Percentiles rank a stretch among this genome's conserved stretches.
These are phyloP conservation scores for Sturnira hondurensis DNA, from an alignment of 2,113 vertebrate genomes.

Conservation along the genomic window DNA sequence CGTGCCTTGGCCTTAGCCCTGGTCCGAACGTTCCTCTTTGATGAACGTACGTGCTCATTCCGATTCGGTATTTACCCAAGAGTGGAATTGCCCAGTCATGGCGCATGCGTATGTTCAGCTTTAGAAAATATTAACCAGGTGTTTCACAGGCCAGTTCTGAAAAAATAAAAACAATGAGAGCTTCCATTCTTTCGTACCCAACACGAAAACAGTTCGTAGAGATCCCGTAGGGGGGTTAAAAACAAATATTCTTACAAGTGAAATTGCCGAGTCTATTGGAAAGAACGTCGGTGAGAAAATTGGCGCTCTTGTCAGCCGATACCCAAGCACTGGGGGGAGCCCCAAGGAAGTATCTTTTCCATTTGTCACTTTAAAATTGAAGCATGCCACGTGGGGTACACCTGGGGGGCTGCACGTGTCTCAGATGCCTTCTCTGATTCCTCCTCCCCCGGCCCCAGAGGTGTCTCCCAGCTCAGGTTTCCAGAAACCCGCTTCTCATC, in stretches of 20 bases:
- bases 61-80: not conserved
- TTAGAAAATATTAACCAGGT: conserved; percentile 23
- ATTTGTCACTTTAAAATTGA: not conserved
- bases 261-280: not conserved
- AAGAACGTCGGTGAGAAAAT: not conserved
- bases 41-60: not conserved
- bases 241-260: conserved; percentile 38
- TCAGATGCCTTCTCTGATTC: not conserved
- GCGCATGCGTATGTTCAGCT: not conserved
- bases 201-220: conserved; percentile 9
- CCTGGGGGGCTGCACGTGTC: not conserved
- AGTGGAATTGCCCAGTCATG: not conserved
- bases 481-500: not conserved
- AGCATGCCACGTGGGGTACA: not conserved
- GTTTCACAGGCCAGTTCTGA: not conserved
- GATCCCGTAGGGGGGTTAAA: not conserved
- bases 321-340: not conserved
- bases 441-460: not conserved
- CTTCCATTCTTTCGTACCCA: not conserved
- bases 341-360: not conserved
- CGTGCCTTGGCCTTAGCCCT: not conserved
- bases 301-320: not conserved
- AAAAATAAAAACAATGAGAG: not conserved
- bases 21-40: not conserved
- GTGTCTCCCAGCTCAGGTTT: not conserved